Evolutionary conservation across 2,113 vertebrate species (phyloP), one percentile per base, ranked within the genome.

Genomic region (Indicator maculatus): DNA sequence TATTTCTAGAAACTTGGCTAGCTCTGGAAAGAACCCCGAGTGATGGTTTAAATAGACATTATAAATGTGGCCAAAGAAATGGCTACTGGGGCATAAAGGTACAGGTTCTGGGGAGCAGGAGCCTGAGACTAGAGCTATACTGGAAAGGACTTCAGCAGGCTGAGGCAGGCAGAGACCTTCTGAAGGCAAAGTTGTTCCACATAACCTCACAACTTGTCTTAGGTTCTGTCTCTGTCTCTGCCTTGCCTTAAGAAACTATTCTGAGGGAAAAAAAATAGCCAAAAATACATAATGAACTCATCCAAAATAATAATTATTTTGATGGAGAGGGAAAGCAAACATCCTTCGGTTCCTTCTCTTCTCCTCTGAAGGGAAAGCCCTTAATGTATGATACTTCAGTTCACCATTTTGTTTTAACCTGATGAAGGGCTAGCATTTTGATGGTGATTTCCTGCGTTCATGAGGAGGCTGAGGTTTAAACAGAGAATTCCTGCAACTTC

Each of bases 181-280:
- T 79, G 73, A 36, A 94, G 63, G 81, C n/a, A 87, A 85, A 92
- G 30, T 24, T 72, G 6, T 72, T 93, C 58, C 80, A 39, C 66
- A 84, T n/a, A 96, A 88, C 84, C 80, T 92, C 93, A 91, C 67
- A 81, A 38, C 92, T 81, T 86, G 79, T 44, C 39, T 76, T 76
- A 14, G n/a, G 36, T 81, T 70, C 93, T 90, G 88, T 6, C 50
- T 93, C 31, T 88, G 83, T 18, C 80, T 89, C n/a, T 93, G 84
- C 14, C 20, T 63, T 78, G 58, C n/a, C 31, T 64, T 64, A 76
- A 69, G 50, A 73, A 87, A 73, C 38, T 66, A 6, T 84, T 86
- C 24, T 17, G 31, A 38, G 30, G 11, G 21, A 11, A 50, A 78
- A 78, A 63, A 63, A 72, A 31, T 5, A 66, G 59, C 71, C 56